Evolutionary conservation across 2,113 vertebrate genomes (phyloP).

Genomic region (Tapirus terrestris): DNA sequence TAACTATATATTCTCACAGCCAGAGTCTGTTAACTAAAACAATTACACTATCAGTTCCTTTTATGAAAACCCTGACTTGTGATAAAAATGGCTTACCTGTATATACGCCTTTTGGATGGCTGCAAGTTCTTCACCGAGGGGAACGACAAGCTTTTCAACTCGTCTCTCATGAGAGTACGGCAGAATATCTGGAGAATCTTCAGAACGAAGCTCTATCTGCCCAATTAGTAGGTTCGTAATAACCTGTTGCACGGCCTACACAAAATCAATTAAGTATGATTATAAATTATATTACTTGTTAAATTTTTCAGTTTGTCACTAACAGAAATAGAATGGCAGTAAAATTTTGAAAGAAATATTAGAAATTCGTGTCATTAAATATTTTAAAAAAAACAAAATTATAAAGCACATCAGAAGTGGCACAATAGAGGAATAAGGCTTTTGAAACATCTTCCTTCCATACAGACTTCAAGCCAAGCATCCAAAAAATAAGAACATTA

Average conservation of each 20-base stretch:
- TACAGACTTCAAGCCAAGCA: not conserved
- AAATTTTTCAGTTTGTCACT: slow-evolving; percentile 24
- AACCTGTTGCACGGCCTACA: slow-evolving; percentile 96
- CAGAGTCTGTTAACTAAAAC: slow-evolving; percentile 23
- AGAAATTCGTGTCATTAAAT: slow-evolving; percentile 27
- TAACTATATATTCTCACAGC: not conserved
- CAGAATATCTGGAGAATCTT: slow-evolving; percentile 94
- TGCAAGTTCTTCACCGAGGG: slow-evolving; percentile 90
- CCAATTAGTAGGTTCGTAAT: slow-evolving; percentile 95
- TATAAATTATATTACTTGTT: not conserved
- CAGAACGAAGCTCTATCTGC: slow-evolving; percentile 94
- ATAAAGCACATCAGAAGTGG: not conserved
- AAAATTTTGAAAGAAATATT: slow-evolving; percentile 35
- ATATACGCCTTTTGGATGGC: slow-evolving; percentile 91
- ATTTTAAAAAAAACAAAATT: not conserved
- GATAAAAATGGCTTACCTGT: slow-evolving; percentile 85
- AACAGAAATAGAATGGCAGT: slow-evolving; percentile 21
- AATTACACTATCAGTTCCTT: not conserved
- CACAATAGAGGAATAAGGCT: not conserved
- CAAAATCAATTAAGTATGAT: slow-evolving; percentile 1
- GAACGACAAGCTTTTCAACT: slow-evolving; percentile 95
- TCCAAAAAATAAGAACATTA: slow-evolving; percentile 1
- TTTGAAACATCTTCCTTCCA: not conserved
- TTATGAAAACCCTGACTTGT: not conserved
- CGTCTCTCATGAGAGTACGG: slow-evolving; percentile 93